Conservation (phyloP, 2,797 vertebrate genomes). For the Antennarius maculatus region DNA sequence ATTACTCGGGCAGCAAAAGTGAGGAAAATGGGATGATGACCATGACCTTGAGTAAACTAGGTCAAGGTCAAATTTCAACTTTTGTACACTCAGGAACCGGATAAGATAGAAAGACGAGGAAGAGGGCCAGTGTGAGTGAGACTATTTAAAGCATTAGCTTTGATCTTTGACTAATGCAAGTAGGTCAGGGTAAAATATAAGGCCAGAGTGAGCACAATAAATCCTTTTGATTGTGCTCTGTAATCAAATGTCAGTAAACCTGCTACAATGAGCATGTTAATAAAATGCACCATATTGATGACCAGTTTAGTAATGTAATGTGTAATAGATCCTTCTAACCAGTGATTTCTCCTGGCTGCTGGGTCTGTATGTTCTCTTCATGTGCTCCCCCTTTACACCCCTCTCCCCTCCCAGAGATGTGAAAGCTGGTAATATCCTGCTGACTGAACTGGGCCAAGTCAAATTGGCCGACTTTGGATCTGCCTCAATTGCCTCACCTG, state of each 20-base stretch:
- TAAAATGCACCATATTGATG: conserved; percentile 3
- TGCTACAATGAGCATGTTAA: background rate
- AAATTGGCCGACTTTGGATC: conserved; percentile 99
- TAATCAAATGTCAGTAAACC: conserved; percentile 1
- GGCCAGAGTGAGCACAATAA: background rate
- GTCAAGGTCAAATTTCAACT: no score
- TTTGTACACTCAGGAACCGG: no score
- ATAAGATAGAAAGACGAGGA: no score
- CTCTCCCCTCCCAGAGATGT: conserved; percentile 87
- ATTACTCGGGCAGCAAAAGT: no score
- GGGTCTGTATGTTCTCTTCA: background rate
- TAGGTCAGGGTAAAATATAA: no score
- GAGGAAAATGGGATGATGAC: no score
- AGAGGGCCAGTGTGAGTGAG: no score
- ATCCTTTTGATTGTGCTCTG: conserved; percentile 3
- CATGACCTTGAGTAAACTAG: no score
- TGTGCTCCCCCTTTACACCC: background rate
- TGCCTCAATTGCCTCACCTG: conserved; percentile 95
- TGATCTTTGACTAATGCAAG: no score
- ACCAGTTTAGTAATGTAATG: background rate
- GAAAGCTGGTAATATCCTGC: conserved; percentile 99
- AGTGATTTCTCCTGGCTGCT: background rate
- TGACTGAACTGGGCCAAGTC: conserved; percentile 97
- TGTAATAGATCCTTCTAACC: background rate
- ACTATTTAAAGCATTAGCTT: no score